Evolutionary conservation across 2,888 invertebrate species (phyloP).

Genomic region (Brachypterus glaber): DNA sequence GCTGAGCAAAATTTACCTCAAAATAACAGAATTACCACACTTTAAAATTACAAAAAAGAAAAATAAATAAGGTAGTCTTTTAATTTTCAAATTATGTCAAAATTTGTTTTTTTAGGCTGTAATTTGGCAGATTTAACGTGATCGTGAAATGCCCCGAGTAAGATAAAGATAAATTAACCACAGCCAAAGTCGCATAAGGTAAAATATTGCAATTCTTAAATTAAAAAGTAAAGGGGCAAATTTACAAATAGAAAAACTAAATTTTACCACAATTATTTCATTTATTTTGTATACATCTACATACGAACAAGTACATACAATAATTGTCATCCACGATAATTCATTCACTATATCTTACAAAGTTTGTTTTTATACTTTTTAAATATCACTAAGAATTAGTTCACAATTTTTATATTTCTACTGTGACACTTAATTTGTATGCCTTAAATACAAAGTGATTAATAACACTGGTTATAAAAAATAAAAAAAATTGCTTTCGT

Average conservation of each 20-base stretch:
- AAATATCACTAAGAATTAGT: constrained; percentile 19
- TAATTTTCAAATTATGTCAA: no score
- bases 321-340: constrained; percentile 35
- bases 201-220: background rate
- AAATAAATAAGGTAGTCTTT: no score
- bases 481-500: no score
- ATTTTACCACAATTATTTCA: constrained; percentile 31
- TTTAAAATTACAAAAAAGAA: no score
- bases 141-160: no score
- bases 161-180: no score
- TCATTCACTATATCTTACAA: constrained; percentile 26
- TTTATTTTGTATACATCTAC: constrained; percentile 39
- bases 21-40: no score
- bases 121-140: no score
- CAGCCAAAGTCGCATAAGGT: no score
- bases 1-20: no score
- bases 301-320: constrained; percentile 41
- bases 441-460: constrained; percentile 18
- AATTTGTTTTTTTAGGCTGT: no score
- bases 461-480: constrained; percentile 11
- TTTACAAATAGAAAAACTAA: background rate
- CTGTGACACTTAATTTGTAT: no score
- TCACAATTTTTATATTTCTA: constrained; percentile 20
- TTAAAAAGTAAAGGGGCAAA: background rate
- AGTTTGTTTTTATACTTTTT: constrained; percentile 14